These are phyloP conservation scores for Chiridota heheva DNA, from an alignment of 35 echinoderm and acorn worm species.

Conservation along the genomic window DNA sequence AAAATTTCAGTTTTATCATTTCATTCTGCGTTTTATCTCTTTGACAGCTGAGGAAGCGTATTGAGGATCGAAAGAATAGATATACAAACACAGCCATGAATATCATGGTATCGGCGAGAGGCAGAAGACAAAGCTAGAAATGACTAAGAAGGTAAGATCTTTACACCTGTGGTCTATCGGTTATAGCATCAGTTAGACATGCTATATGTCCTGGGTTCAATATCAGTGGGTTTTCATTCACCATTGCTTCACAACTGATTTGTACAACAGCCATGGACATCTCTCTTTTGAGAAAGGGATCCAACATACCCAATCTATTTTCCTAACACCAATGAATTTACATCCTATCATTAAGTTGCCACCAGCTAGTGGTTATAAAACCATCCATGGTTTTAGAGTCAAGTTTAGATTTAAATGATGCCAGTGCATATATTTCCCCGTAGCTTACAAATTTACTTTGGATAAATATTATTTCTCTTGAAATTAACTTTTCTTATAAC, in stretches of 20 bases:
- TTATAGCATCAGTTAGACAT: not conserved
- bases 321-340: not conserved
- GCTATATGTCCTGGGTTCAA: too few relatives aligned
- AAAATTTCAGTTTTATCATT: not conserved
- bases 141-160: slow-evolving; percentile 67
- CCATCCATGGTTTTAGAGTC: too few relatives aligned
- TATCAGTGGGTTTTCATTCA: not conserved
- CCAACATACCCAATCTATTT: not conserved
- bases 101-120: slow-evolving; percentile 81
- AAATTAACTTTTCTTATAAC: too few relatives aligned
- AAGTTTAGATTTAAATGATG: too few relatives aligned
- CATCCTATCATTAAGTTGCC: not conserved
- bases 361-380: too few relatives aligned
- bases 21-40: not conserved
- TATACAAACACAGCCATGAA: slow-evolving; percentile 67
- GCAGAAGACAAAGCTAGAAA: slow-evolving; percentile 93
- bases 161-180: too few relatives aligned
- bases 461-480: too few relatives aligned
- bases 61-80: slow-evolving; percentile 72
- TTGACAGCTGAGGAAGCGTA: slow-evolving; percentile 64
- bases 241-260: too few relatives aligned
- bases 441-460: too few relatives aligned
- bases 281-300: not conserved
- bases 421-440: too few relatives aligned
- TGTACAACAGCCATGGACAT: too few relatives aligned